Conservation (phyloP, 1,140 invertebrate species). For the Dreissena rostriformis region DNA sequence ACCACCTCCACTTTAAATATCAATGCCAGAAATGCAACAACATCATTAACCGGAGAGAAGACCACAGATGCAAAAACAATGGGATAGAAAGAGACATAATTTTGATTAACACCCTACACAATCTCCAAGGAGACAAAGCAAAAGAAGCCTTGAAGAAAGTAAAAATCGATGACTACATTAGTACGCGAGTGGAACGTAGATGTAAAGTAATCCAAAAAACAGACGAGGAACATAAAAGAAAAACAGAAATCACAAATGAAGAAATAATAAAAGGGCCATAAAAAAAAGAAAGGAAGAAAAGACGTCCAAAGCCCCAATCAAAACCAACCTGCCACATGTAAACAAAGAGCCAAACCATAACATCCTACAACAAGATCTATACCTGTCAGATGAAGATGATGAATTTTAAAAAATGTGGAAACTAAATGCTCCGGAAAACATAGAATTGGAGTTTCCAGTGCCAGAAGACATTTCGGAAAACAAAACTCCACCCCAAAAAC, state of each 20-base stretch:
- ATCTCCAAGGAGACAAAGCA: background rate
- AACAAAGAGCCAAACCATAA: background rate
- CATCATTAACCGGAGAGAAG: background rate
- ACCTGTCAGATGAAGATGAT: background rate
- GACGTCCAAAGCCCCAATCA: too few relatives aligned
- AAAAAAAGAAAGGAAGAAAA: too few relatives aligned
- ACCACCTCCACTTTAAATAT: too few relatives aligned
- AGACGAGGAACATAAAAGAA: background rate
- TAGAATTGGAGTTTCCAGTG: background rate
- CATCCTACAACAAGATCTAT: background rate
- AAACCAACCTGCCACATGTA: background rate
- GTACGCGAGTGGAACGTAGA: background rate
- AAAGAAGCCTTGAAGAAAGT: background rate
- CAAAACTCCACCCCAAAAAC: background rate
- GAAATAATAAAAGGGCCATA: too few relatives aligned
- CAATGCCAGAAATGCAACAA: background rate
- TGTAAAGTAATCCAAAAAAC: too few relatives aligned
- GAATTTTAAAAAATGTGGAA: background rate
- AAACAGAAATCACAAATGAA: background rate
- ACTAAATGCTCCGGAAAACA: background rate
- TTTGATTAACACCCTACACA: background rate
- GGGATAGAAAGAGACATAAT: background rate
- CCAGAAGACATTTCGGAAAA: background rate
- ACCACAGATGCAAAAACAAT: background rate
- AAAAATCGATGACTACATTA: background rate